Base-by-base conservation (phyloP, 2,888 invertebrate species). In the Ennomos quercinarius region DNA sequence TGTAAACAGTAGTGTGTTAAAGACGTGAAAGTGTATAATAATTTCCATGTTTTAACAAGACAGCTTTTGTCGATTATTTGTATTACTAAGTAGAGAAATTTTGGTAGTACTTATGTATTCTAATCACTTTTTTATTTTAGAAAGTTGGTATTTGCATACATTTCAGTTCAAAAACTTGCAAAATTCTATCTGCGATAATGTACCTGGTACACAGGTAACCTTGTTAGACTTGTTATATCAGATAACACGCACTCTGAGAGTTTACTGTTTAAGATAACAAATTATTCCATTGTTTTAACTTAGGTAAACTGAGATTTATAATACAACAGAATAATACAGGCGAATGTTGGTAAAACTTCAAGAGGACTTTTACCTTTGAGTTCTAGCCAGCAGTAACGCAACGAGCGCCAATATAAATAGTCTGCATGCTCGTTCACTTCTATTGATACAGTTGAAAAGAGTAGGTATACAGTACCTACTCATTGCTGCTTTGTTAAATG, bases 401-500 rank as follows among this genome's bases (percentile, higher is more conserved):
- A 39, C 35, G n/a, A 36, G 39, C 40, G 51, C 52, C 43, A 48
- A 13, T n/a, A n/a, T n/a, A n/a, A n/a, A n/a, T 37, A 42, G 9
- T 35, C 38, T 51, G 51, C 35, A 38, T 17, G 46, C 40, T 36
- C 48, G 35, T 42, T 54, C 47, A 43, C 34, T n/a, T 60, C 55
- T 45, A 59, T 57, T 64, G 57, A 53, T 50, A 48, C 46, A n/a
- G 36, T 17, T 53, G 40, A 47, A 64, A 55, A 61, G 39, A 39
- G 17, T 41, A 49, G 27, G 6, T 27, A 27, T 27, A 27, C 6
- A 27, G 6, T 27, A 27, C 27, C 27, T 27, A 6, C 6, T 48
- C 51, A 50, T 53, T 45, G 41, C 57, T 51, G 47, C 35, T 49
- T 44, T 52, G 53, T 56, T 62, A 54, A 58, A 62, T 61, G 44